Conservation (phyloP, 2,888 invertebrate species). For the Ormyrus thymus region DNA sequence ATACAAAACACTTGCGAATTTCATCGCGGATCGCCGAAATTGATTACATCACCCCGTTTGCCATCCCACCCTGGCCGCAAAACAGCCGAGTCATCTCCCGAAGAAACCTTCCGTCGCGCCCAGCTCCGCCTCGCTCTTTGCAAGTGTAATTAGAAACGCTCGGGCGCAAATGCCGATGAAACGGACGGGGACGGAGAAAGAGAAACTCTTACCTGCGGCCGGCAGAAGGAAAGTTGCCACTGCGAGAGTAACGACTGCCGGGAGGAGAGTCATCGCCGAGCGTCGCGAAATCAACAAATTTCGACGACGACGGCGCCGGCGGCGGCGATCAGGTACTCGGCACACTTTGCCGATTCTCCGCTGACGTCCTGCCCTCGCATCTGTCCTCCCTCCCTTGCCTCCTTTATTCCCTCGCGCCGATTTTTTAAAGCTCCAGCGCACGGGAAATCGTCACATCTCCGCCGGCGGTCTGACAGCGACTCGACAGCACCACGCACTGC, state of each 20-base stretch:
- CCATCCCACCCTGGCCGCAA: no score
- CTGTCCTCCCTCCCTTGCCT: conserved; percentile 2
- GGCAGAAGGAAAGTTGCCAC: conserved; percentile 41
- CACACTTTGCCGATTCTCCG: conserved; percentile 48
- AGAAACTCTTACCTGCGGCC: conserved; percentile 44
- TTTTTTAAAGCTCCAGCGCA: no score
- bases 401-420: no score
- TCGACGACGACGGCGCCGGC: conserved; percentile 11
- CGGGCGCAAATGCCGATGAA: not conserved
- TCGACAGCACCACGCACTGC: not conserved
- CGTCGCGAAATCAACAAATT: conserved; percentile 37
- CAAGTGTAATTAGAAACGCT: conserved; percentile 36
- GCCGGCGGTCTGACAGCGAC: no score
- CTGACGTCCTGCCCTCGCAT: conserved; percentile 30
- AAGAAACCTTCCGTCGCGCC: conserved; percentile 7
- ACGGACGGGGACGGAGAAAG: not conserved
- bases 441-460: no score
- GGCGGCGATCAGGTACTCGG: conserved; percentile 30
- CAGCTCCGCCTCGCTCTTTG: not conserved
- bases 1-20: no score
- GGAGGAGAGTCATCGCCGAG: conserved; percentile 37
- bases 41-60: no score
- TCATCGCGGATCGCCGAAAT: no score
- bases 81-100: not conserved
- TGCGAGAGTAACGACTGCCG: conserved; percentile 27